These are phyloP conservation scores for Drosophila nigritarsus DNA, from an alignment of 2,888 invertebrate genomes.

Conservation along the genomic window DNA sequence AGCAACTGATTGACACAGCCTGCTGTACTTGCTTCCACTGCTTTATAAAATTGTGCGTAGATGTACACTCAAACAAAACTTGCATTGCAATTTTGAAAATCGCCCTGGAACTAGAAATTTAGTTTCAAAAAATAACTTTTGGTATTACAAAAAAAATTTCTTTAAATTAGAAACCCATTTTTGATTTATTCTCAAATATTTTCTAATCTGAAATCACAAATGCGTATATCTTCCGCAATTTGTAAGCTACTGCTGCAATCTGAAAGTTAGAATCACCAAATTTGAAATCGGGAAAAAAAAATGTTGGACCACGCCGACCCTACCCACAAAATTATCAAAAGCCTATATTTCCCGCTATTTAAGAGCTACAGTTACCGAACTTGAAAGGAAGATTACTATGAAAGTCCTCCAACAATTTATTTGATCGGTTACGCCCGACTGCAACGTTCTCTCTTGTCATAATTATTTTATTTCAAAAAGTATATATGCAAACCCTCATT, in stretches of 20 bases:
- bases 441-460: too few relatives aligned
- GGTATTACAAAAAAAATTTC: too few relatives aligned
- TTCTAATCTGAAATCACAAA: too few relatives aligned
- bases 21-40: slow-evolving; percentile 23
- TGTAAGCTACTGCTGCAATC: neutral
- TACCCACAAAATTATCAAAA: neutral
- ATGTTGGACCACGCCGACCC: neutral
- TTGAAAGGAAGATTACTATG: neutral
- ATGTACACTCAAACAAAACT: neutral
- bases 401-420: neutral
- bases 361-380: neutral
- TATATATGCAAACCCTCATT: too few relatives aligned
- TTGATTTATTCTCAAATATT: neutral
- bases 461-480: too few relatives aligned
- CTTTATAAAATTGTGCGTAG: slow-evolving; percentile 23
- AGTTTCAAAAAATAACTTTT: neutral
- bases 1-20: slow-evolving; percentile 53
- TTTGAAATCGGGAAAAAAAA: too few relatives aligned
- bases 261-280: too few relatives aligned
- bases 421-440: neutral
- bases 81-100: neutral
- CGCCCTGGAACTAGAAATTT: neutral
- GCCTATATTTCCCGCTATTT: neutral
- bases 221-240: too few relatives aligned
- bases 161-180: too few relatives aligned